Base-by-base conservation (phyloP, 2,888 invertebrate genomes). In the Brachyopa scutellaris region DNA sequence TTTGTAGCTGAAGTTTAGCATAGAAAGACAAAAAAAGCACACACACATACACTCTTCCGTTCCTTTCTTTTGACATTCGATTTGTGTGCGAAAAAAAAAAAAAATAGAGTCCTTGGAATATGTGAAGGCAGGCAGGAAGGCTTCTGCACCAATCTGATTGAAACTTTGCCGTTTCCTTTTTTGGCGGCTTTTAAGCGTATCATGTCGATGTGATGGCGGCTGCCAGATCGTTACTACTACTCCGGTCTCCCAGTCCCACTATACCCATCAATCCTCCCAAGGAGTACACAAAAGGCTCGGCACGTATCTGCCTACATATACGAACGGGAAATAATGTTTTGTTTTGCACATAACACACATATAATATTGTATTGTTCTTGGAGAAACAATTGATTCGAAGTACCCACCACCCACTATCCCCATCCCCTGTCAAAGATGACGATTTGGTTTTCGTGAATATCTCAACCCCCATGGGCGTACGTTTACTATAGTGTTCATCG, bases 61-160 rank as follows among this genome's bases (percentile, higher is more conserved):
- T 36, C 26, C 49, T 36, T 15, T 42, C 51, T 33, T 36, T 47
- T 78, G 78, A 64, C 80, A 76, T 76, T 70, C 82, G 61, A 72
- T 77, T 80, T 80, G 76, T 80, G 62, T 69, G 74, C 1, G 36
- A 47, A 55, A 69, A 67, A 47, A 17, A 15, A 13, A 61, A 8
- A 2, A 5, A 15, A 40, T 51, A 23, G 42, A 31, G 26, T 64
- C 55, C 29, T 64, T 17, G 62, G 49, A 33, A 53, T 51, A 67
- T 31, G 31, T 74, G 57, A 31, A 45, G 55, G 53, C 33, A 64
- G 38, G 57, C 55, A 70, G 82, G 76, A 72, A 76, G 77, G 70
- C 70, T 77, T 77, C 72, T 80, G 80, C 66, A 64, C 61, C 84
- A 84, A 84, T 84, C 84, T 84, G 84, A 84, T 84, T 84, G 84